A percentile compares a stretch with the other conserved stretches of the same genome.
Evolutionary conservation across 2,888 invertebrate genomes (phyloP).

Genomic region (Microdon myrmicae): DNA sequence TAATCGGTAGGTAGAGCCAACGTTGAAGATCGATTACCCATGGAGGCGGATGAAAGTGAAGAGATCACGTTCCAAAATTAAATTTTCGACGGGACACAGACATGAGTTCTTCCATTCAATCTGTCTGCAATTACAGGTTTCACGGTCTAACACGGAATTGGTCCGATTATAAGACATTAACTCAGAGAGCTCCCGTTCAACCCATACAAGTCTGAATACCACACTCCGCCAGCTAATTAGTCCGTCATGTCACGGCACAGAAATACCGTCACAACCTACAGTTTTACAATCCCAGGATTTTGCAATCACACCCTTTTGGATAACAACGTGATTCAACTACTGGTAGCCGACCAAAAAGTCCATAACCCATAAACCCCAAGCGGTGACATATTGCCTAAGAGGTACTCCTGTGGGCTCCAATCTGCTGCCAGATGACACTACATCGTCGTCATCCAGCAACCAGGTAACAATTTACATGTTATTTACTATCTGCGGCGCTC

Average conservation of each 20-base stretch:
- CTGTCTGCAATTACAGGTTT: constrained; percentile 45
- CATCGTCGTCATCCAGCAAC: constrained; percentile 7
- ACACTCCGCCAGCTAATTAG: too few species aligned
- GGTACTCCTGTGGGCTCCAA: constrained; percentile 3
- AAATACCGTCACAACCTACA: constrained; percentile 40
- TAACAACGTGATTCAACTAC: constrained; percentile 46
- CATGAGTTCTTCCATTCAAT: constrained; percentile 17
- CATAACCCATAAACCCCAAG: constrained; percentile 25
- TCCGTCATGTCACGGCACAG: constrained; percentile 20
- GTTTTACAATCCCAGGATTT: constrained; percentile 38
- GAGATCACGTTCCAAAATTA: constrained; percentile 53
- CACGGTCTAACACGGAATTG: constrained; percentile 44
- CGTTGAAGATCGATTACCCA: constrained; percentile 44
- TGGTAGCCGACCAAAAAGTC: constrained; percentile 13
- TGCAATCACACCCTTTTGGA: constrained; percentile 49
- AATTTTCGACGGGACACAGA: constrained; percentile 47
- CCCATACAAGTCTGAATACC: too few species aligned
- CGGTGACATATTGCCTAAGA: constrained; percentile 45
- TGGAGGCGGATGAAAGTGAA: constrained; percentile 52
- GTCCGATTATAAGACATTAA: constrained; percentile 47
- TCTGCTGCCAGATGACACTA: constrained; percentile 20
- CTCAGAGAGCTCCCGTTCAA: constrained; percentile 41
- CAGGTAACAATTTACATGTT: constrained; percentile 26
- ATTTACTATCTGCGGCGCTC: constrained; percentile 12
- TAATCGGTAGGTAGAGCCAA: constrained; percentile 48